These are phyloP conservation scores for Sceloporus undulatus DNA, from an alignment of 2,113 vertebrate species.

Conservation along the genomic window DNA sequence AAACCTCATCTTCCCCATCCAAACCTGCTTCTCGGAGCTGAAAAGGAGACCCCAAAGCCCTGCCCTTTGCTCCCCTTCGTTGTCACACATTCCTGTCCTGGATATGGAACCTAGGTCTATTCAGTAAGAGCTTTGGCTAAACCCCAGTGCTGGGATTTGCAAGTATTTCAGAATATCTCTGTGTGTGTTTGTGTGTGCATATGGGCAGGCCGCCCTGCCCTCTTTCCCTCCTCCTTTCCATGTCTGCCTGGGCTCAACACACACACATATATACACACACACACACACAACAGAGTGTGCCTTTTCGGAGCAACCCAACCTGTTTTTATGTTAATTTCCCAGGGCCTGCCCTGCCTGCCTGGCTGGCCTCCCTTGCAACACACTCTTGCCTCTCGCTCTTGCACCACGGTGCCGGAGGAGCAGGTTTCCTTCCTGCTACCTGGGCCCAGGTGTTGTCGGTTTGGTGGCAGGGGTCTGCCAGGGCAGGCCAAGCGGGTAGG, in stretches of 20 bases:
- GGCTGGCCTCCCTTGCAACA: constrained; percentile 10
- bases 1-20: background rate
- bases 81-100: background rate
- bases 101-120: no score
- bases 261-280: background rate
- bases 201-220: background rate
- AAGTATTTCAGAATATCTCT: background rate
- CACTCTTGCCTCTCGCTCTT: background rate
- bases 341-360: constrained; percentile 43
- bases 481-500: background rate
- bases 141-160: constrained; percentile 19
- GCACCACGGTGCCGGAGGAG: constrained; percentile 8
- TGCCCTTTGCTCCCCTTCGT: background rate
- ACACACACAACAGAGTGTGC: background rate
- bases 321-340: constrained; percentile 69
- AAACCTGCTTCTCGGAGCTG: no score
- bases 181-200: background rate
- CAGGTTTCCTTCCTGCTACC: constrained; percentile 6
- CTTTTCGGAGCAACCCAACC: constrained; percentile 61
- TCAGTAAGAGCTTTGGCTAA: background rate
- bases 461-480: no score
- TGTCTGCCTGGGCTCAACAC: constrained; percentile 1
- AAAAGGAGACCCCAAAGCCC: background rate
- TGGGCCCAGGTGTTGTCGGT: constrained; percentile 34
- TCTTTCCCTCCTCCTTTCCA: background rate